Base-by-base conservation (phyloP, 2,888 invertebrate species). In the Polietes domitor region DNA sequence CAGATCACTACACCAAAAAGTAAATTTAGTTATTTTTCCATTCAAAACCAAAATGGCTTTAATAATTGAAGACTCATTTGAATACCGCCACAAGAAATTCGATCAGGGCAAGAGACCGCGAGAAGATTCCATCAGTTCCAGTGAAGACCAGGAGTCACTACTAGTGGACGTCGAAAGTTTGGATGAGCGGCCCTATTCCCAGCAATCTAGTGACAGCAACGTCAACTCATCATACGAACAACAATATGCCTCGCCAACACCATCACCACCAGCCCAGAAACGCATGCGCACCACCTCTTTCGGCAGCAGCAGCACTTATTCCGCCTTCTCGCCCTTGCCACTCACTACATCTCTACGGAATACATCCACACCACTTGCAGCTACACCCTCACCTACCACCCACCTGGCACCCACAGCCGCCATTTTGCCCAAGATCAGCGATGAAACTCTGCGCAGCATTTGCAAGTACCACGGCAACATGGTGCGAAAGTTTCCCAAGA, bases 401-500 rank as follows among this genome's bases (percentile, higher is more conserved):
- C n/a, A 24, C 1, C 12, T 80, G 7, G 70, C 61, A 5, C 53
- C 82, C 0, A 37, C 82, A 2, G 58, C 77, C 6, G 77, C 72
- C n/a, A 74, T 81, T 10, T 21, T 87, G 47, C 85, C 86, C 5
- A 75, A 80, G 19, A 88, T 91, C 15, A 88, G 86, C 17, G 78
- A 87, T 2, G 88, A 87, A 17, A 87, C 88, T 6, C 55, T 90
- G 26, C 85, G 82, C 15, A 88, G 86, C 76, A 90, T 90, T 70
- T 91, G 89, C 73, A 89, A 89, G 47, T 90, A 90, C 78, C 91
- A 90, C 43, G 88, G 87, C 1, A 91, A 91, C 19, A 91, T 91
- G 91, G 91, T 91, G 1, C 85, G 91, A 0, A 87, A 88, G 9
- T 91, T 91, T 71, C 91, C 91, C 0, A 91, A 91, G 55, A 90